These are phyloP conservation scores for Caenorhabditis virilis DNA, from an alignment of 2,888 invertebrate species.

Conservation along the genomic window DNA sequence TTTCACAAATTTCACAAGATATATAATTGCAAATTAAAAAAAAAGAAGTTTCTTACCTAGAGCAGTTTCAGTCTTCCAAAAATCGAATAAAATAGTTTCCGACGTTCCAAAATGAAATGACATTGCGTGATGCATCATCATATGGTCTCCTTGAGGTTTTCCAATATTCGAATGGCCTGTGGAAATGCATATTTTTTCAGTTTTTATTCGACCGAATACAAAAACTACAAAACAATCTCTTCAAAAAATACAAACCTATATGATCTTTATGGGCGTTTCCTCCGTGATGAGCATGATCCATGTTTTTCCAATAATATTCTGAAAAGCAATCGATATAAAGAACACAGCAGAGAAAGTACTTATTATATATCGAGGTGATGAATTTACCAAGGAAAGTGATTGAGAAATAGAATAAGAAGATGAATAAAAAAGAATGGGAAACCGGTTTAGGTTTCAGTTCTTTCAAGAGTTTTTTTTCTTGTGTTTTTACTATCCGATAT, in stretches of 20 bases:
- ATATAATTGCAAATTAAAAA: background rate
- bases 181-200: slow-evolving; percentile 1
- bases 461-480: too few species aligned
- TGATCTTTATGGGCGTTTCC: slow-evolving; percentile 4
- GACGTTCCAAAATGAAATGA: slow-evolving; percentile 49
- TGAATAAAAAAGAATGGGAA: too few species aligned
- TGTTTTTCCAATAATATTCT: too few species aligned
- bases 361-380: too few species aligned
- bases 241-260: slow-evolving; percentile 3
- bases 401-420: too few species aligned
- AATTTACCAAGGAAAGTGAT: too few species aligned
- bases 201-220: background rate
- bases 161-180: background rate
- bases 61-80: slow-evolving; percentile 57
- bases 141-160: slow-evolving; percentile 2
- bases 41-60: slow-evolving; percentile 43
- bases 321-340: too few species aligned
- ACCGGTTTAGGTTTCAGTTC: too few species aligned
- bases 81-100: slow-evolving; percentile 62
- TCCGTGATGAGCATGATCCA: slow-evolving; percentile 6
- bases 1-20: background rate
- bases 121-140: slow-evolving; percentile 53
- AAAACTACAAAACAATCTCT: background rate
- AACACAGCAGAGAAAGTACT: too few species aligned
- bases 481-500: too few species aligned